phyloP scores from a whole-genome alignment of 2,888 invertebrate species.

The Drosophila sordidapex region DNA sequence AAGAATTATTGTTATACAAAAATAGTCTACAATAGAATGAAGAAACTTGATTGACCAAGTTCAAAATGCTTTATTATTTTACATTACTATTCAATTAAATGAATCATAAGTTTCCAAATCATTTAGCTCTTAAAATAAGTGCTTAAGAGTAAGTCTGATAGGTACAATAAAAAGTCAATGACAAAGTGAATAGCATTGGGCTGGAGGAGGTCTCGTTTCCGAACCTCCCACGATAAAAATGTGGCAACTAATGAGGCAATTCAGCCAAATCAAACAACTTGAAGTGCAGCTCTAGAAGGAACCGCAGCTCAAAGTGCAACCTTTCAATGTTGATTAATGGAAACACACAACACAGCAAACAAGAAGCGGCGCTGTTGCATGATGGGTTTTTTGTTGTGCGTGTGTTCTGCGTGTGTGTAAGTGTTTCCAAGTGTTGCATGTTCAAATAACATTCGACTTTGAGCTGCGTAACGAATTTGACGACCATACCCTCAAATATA shows the following conservation, averaged over 20 bases:
- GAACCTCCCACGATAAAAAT: constrained; percentile 51
- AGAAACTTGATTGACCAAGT: background rate
- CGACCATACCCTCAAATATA: constrained; percentile 11
- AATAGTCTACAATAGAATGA: background rate
- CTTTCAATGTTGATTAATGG: constrained; percentile 77
- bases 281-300: constrained; percentile 11
- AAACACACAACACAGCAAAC: constrained; percentile 19
- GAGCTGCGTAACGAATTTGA: constrained; percentile 76
- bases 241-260: constrained; percentile 58
- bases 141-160: background rate
- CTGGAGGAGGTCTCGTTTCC: background rate
- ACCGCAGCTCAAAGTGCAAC: constrained; percentile 45
- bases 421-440: constrained; percentile 55
- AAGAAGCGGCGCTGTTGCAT: constrained; percentile 32
- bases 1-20: background rate
- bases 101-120: background rate
- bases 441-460: constrained; percentile 63
- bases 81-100: background rate
- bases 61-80: background rate
- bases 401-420: constrained; percentile 22
- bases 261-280: constrained; percentile 46
- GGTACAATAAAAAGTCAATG: constrained; percentile 2
- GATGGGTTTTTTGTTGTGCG: constrained; percentile 11
- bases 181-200: constrained; percentile 28
- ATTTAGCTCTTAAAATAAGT: background rate